Evolutionary conservation across 2,888 invertebrate genomes (phyloP).

Genomic region (Itoplectis maculator): DNA sequence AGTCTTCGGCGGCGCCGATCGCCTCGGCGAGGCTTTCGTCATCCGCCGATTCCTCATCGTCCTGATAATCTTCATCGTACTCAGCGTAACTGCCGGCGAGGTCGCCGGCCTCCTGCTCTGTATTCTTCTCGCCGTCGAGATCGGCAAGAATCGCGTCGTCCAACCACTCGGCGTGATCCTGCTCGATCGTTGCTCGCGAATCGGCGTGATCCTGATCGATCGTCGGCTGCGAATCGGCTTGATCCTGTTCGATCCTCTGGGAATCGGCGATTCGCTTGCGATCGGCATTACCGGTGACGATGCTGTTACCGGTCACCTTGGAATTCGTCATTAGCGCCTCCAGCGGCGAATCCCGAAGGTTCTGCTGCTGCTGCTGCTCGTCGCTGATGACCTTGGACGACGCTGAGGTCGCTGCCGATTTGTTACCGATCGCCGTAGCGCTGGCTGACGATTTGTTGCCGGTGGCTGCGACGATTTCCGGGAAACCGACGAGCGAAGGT

Average conservation of each 20-base stretch:
- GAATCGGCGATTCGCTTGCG: constrained; percentile 76
- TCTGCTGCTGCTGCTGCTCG: too few relatives aligned
- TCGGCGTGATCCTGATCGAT: constrained; percentile 75
- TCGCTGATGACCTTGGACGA: constrained; percentile 37
- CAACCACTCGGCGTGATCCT: constrained; percentile 78
- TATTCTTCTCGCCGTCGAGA: constrained; percentile 74
- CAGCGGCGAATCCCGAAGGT: constrained; percentile 48
- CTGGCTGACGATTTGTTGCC: constrained; percentile 56
- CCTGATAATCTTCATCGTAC: constrained; percentile 79
- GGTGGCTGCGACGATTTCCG: constrained; percentile 80
- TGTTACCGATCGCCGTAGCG: constrained; percentile 65
- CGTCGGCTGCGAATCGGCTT: too few relatives aligned
- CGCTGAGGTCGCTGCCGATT: constrained; percentile 65
- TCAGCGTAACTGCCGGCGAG: constrained; percentile 74
- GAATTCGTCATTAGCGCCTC: constrained; percentile 66
- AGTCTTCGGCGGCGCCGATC: constrained; percentile 86
- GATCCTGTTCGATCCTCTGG: constrained; percentile 74
- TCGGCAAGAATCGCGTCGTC: constrained; percentile 80
- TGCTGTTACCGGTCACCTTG: too few relatives aligned
- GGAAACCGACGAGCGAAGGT: constrained; percentile 82
- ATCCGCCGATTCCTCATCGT: constrained; percentile 80
- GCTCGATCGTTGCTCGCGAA: too few relatives aligned
- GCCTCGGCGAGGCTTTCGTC: constrained; percentile 82
- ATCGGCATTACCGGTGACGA: too few relatives aligned
- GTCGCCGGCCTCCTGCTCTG: constrained; percentile 65